phyloP scores from a whole-genome alignment of 2,113 vertebrate species.

The Festucalex cinctus region DNA sequence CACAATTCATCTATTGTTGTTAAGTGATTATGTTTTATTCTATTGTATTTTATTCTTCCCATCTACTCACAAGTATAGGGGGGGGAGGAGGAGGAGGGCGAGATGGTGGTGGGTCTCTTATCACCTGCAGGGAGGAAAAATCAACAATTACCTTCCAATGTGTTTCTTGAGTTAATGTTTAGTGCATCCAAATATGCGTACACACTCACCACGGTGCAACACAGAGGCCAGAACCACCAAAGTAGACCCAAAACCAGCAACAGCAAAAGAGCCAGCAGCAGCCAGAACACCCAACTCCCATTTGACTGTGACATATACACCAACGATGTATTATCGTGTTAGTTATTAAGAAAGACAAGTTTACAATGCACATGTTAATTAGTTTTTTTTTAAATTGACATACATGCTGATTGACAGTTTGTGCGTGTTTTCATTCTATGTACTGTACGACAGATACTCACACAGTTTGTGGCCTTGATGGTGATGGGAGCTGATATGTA shows the following conservation, averaged over 20 bases:
- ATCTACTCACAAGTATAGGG: slow-evolving; percentile 77
- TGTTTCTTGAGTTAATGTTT: background rate
- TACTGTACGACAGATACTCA: slow-evolving; percentile 71
- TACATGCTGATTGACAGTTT: too few relatives aligned
- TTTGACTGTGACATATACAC: slow-evolving; percentile 73
- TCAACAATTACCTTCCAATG: background rate
- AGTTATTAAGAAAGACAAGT: too few relatives aligned
- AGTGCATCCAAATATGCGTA: background rate
- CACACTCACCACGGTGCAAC: slow-evolving; percentile 84
- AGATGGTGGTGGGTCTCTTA: slow-evolving; percentile 86
- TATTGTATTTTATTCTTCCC: background rate
- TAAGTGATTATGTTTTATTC: background rate
- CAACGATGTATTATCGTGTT: background rate
- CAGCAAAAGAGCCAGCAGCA: slow-evolving; percentile 83
- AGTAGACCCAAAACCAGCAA: slow-evolving; percentile 76
- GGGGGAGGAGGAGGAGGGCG: slow-evolving; percentile 77
- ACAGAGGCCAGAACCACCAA: slow-evolving; percentile 99
- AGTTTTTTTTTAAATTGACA: too few relatives aligned
- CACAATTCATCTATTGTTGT: background rate
- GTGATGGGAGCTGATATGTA: slow-evolving; percentile 81
- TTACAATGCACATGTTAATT: too few relatives aligned
- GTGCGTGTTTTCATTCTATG: background rate
- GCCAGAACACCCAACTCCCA: slow-evolving; percentile 78
- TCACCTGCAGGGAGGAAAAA: slow-evolving; percentile 76
- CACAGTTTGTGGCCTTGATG: slow-evolving; percentile 85